A percentile compares a stretch with the other conserved stretches of the same genome.
These are phyloP conservation scores for Zaprionus capensis DNA, from an alignment of 1,140 invertebrate genomes.

Conservation along the genomic window DNA sequence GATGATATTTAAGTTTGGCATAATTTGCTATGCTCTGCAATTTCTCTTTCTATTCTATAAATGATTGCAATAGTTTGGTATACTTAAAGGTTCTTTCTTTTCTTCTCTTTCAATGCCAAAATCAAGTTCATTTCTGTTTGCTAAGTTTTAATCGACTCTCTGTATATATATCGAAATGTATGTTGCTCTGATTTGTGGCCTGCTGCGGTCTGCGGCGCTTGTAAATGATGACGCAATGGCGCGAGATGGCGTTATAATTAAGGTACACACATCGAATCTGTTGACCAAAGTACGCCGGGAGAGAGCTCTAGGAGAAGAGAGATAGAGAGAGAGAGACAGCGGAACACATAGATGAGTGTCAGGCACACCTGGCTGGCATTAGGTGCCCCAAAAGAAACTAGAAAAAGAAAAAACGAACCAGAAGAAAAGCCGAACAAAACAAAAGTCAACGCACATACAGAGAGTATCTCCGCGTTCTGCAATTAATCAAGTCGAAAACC, in stretches of 20 bases:
- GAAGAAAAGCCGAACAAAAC: conserved; percentile 18
- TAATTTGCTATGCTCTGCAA: too few species aligned
- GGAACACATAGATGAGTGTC: conserved; percentile 43
- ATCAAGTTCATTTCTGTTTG: background rate
- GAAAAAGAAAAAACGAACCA: conserved; percentile 3
- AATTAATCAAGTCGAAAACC: conserved; percentile 70
- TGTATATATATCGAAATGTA: background rate
- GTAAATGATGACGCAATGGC: conserved; percentile 72
- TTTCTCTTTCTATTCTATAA: too few species aligned
- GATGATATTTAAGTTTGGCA: too few species aligned
- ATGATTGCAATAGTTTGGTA: too few species aligned
- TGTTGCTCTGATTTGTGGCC: conserved; percentile 18
- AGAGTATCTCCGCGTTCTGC: conserved; percentile 25
- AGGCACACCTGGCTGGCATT: conserved; percentile 59
- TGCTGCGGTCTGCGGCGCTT: conserved; percentile 41
- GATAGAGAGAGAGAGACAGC: conserved; percentile 2
- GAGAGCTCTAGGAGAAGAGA: conserved; percentile 2
- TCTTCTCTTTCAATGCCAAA: too few species aligned
- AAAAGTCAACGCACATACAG: conserved; percentile 5
- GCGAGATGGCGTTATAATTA: conserved; percentile 77
- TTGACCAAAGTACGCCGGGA: conserved; percentile 5
- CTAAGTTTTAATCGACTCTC: background rate
- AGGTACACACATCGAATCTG: conserved; percentile 66
- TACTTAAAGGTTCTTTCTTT: too few species aligned
- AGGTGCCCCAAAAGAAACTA: conserved; percentile 33